These are phyloP conservation scores for Zophobas atratus DNA, from an alignment of 1,140 invertebrate species.

Conservation along the genomic window DNA sequence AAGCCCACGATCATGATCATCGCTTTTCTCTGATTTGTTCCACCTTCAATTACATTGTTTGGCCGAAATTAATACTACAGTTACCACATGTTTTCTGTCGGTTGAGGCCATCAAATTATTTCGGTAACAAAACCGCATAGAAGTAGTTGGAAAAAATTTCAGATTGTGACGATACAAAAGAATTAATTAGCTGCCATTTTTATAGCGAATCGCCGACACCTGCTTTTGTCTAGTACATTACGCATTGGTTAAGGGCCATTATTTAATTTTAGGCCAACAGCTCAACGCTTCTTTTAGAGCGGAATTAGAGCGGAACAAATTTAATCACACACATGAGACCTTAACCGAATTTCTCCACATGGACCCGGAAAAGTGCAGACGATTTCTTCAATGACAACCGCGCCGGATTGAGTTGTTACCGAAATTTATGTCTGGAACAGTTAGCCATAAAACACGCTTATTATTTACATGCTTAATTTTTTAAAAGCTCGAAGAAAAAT, in stretches of 20 bases:
- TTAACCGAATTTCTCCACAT: constrained; percentile 33
- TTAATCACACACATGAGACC: constrained; percentile 32
- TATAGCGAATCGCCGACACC: neutral
- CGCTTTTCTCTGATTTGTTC: neutral
- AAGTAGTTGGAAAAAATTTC: too few species aligned
- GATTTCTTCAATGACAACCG: too few species aligned
- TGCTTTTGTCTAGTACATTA: constrained; percentile 4
- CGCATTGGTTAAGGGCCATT: constrained; percentile 14
- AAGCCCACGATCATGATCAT: neutral
- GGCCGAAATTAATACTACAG: neutral
- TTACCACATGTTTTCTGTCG: neutral
- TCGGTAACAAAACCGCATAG: too few species aligned
- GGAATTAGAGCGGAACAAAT: constrained; percentile 33
- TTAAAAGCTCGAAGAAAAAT: neutral
- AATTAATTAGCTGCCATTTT: too few species aligned
- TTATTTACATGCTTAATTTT: neutral
- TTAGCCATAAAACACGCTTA: neutral
- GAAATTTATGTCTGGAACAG: neutral
- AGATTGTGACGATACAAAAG: too few species aligned
- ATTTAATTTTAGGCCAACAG: constrained; percentile 24
- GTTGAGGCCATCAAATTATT: too few species aligned
- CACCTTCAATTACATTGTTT: constrained; percentile 4
- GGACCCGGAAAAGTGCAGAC: constrained; percentile 18
- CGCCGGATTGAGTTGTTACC: neutral
- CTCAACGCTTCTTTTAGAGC: constrained; percentile 3